Percentiles rank a stretch among this genome's conserved stretches.
Evolutionary conservation across 2,888 invertebrate species (phyloP).

Genomic region (Acrocyrtus sp.): DNA sequence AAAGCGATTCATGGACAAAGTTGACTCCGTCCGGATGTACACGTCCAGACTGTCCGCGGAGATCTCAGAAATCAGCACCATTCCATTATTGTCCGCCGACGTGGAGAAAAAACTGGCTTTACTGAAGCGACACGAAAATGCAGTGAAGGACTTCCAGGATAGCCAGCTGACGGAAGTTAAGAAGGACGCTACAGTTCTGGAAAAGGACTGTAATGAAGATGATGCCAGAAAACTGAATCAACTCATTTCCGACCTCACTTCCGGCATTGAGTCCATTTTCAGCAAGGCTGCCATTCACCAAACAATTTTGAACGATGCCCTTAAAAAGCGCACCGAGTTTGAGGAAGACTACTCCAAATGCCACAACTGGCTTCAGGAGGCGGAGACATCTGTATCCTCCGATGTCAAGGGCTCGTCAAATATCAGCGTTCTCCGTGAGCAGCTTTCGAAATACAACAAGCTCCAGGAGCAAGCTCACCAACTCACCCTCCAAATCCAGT

Average conservation of each 20-base stretch:
- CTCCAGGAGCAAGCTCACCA: conserved; percentile 79
- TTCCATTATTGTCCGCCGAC: conserved; percentile 81
- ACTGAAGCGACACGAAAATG: conserved; percentile 79
- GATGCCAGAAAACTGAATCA: conserved; percentile 65
- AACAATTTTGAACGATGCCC: conserved; percentile 72
- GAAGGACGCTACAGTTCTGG: conserved; percentile 78
- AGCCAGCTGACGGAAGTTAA: conserved; percentile 79
- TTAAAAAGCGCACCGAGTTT: conserved; percentile 82
- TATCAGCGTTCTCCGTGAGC: conserved; percentile 86
- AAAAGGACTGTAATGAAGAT: conserved; percentile 83
- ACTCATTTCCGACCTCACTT: conserved; percentile 72
- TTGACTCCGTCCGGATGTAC: conserved; percentile 85
- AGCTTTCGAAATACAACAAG: conserved; percentile 85
- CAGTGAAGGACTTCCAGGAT: conserved; percentile 81
- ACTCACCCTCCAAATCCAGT: conserved; percentile 75
- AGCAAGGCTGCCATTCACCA: conserved; percentile 75
- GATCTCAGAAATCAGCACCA: conserved; percentile 68
- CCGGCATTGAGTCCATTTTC: conserved; percentile 73
- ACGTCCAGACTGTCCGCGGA: conserved; percentile 79
- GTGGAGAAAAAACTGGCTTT: conserved; percentile 85
- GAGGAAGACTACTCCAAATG: conserved; percentile 84
- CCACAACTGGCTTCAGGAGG: conserved; percentile 89
- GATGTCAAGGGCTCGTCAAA: conserved; percentile 81
- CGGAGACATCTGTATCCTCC: conserved; percentile 84
- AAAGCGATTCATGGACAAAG: conserved; percentile 79